Percentiles rank a stretch among this genome's conserved stretches.
phyloP scores from a whole-genome alignment of 2,888 invertebrate species.

The Macaria liturata region DNA sequence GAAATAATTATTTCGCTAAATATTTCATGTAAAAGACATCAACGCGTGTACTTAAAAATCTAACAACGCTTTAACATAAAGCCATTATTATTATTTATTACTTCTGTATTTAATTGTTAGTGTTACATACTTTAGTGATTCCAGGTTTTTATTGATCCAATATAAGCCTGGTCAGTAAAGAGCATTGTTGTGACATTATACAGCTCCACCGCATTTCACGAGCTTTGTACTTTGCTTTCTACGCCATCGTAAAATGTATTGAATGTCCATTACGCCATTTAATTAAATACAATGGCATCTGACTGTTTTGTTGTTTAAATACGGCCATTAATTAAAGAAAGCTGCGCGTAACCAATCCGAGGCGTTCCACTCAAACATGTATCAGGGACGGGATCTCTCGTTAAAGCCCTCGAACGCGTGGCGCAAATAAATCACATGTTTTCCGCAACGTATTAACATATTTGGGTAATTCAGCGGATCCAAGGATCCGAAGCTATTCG shows the following conservation, averaged over 20 bases:
- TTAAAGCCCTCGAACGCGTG: conserved; percentile 20
- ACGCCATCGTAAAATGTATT: not conserved
- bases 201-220: too few relatives aligned
- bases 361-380: conserved; percentile 17
- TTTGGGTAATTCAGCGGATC: conserved; percentile 33
- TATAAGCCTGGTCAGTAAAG: too few relatives aligned
- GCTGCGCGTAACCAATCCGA: conserved; percentile 6
- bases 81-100: too few relatives aligned
- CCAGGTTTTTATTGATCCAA: too few relatives aligned
- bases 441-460: conserved; percentile 40
- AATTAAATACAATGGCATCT: conserved; percentile 1
- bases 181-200: too few relatives aligned
- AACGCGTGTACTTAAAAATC: too few relatives aligned
- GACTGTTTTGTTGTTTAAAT: conserved; percentile 6
- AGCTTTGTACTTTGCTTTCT: too few relatives aligned
- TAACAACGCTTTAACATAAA: too few relatives aligned
- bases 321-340: conserved; percentile 10
- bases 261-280: not conserved
- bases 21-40: too few relatives aligned
- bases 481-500: conserved; percentile 31
- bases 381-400: conserved; percentile 20
- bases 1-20: too few relatives aligned
- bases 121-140: too few relatives aligned
- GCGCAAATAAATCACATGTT: conserved; percentile 27
- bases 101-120: too few relatives aligned